A percentile compares a stretch with the other conserved stretches of the same genome.
Conservation (phyloP, 2,888 invertebrate species). For the Carabus problematicus region DNA sequence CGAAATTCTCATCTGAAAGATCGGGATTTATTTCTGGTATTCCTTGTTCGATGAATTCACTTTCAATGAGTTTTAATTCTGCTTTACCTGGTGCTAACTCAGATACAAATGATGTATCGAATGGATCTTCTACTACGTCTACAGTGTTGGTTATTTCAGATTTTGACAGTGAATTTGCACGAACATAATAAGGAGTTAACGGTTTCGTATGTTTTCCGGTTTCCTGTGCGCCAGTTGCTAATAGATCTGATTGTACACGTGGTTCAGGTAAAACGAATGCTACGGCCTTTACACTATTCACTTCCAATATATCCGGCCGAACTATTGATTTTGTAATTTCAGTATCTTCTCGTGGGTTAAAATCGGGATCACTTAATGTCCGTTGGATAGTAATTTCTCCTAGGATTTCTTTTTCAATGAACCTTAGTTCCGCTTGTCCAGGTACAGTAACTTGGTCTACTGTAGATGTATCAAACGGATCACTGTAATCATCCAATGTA, state of each 20-base stretch:
- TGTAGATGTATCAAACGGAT: conserved; percentile 87
- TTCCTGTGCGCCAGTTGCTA: conserved; percentile 66
- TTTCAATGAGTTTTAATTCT: conserved; percentile 66
- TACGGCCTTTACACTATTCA: conserved; percentile 59
- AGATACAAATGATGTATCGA: conserved; percentile 70
- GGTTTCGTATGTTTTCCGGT: conserved; percentile 70
- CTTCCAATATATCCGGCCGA: conserved; percentile 66
- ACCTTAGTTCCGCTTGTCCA: conserved; percentile 79
- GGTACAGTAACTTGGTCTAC: conserved; percentile 75
- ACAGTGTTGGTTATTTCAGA: conserved; percentile 61
- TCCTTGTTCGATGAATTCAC: conserved; percentile 58
- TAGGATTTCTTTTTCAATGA: conserved; percentile 79
- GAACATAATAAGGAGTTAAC: conserved; percentile 80
- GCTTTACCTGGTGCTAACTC: conserved; percentile 64
- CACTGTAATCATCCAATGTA: conserved; percentile 68
- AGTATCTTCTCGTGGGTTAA: conserved; percentile 79
- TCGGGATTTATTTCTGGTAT: conserved; percentile 62
- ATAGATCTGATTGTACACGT: conserved; percentile 60
- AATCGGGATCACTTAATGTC: conserved; percentile 73
- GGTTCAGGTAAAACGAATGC: conserved; percentile 68
- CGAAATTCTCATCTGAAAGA: conserved; percentile 71
- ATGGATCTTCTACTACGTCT: conserved; percentile 64
- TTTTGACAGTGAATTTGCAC: conserved; percentile 67
- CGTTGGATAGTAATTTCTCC: conserved; percentile 62
- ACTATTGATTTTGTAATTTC: conserved; percentile 63